A percentile compares a stretch with the other conserved stretches of the same genome.
Evolutionary conservation across 2,797 vertebrate genomes (phyloP).

Genomic region (Vultur gryphus): DNA sequence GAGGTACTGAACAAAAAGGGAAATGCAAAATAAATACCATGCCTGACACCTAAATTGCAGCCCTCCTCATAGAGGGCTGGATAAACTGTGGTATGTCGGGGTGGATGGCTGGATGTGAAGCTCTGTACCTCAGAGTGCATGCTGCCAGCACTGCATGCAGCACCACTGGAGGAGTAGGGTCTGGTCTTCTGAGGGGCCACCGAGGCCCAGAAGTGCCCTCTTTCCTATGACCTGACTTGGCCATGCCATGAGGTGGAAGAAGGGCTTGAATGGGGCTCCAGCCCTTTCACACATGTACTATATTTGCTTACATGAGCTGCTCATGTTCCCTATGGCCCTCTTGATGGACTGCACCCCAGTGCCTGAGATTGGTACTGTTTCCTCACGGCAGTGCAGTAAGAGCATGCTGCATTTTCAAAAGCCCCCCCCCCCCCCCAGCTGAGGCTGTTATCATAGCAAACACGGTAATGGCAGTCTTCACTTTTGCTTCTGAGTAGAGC

Average conservation of each 20-base stretch:
- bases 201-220: not conserved
- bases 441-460: not conserved
- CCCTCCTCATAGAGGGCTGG: not conserved
- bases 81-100: not conserved
- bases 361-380: not conserved
- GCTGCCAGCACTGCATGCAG: not conserved
- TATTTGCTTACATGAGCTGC: not conserved
- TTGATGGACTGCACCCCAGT: not conserved
- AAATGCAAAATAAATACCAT: not conserved
- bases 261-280: not conserved
- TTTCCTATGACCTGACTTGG: not conserved
- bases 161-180: not conserved
- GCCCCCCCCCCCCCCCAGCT: not conserved
- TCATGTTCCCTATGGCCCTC: not conserved
- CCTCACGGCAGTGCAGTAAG: not conserved
- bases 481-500: not conserved
- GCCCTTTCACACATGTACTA: fast-evolving
- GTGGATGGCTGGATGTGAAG: not conserved
- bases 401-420: not conserved
- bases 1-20: not conserved
- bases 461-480: not conserved
- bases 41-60: not conserved
- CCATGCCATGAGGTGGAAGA: not conserved
- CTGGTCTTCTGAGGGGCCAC: not conserved
- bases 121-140: not conserved